These are phyloP conservation scores for Laothoe populi DNA, from an alignment of 2,888 invertebrate species.

Conservation along the genomic window DNA sequence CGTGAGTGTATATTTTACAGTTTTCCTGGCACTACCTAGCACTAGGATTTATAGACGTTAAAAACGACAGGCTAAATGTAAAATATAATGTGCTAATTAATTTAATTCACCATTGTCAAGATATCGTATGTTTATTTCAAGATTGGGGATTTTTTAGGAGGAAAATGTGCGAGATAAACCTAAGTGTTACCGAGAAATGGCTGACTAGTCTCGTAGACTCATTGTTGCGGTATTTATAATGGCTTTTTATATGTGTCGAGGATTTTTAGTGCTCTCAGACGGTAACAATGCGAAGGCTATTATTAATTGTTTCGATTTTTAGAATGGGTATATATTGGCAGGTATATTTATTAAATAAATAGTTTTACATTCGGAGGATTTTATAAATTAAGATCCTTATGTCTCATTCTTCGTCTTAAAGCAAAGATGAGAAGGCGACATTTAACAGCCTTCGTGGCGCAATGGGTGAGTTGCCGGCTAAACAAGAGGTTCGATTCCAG, in stretches of 20 bases:
- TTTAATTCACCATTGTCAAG: not conserved
- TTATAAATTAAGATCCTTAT: too few species aligned
- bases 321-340: not conserved
- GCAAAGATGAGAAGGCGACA: too few species aligned
- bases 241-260: constrained; percentile 32
- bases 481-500: too few species aligned
- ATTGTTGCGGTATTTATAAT: constrained; percentile 49
- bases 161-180: constrained; percentile 21
- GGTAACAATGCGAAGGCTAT: not conserved
- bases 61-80: not conserved
- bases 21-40: too few species aligned
- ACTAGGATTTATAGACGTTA: too few species aligned
- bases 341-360: too few species aligned
- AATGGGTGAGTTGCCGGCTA: too few species aligned
- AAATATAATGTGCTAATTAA: not conserved
- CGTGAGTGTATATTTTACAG: too few species aligned
- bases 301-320: constrained; percentile 11
- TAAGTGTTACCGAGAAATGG: constrained; percentile 53
- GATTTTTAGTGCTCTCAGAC: constrained; percentile 26
- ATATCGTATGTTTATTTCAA: not conserved
- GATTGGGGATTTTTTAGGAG: constrained; percentile 21
- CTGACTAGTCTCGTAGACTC: constrained; percentile 45
- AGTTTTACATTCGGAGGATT: too few species aligned
- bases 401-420: too few species aligned
- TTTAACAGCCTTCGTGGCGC: too few species aligned